Evolutionary conservation across 2,797 vertebrate genomes (phyloP), one percentile per base, ranked within the genome.

Genomic region (Manis javanica): DNA sequence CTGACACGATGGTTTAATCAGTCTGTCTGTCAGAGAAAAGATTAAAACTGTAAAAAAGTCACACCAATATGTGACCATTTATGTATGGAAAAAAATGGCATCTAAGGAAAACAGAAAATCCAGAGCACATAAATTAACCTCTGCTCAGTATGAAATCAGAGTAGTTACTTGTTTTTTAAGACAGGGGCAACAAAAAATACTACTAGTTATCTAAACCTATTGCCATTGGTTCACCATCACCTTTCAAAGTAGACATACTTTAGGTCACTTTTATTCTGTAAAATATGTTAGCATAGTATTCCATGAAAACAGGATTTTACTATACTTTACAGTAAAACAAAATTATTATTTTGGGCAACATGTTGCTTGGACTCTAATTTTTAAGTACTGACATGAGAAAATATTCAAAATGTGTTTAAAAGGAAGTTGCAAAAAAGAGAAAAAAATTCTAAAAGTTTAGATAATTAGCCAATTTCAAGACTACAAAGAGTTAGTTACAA

Each of bases 401-500:
- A 64, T 77, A 53, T 29, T 78, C 9, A 64, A 91, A 96, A 71
- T 82, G 34, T 59, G 29, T 66, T 85, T 68, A 72, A 90, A 96
- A 0, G 79, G 19, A 66, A 72, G 26, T 53, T 66, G 4, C 2
- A 34, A 66, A 84, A 86, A 69, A 42, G 21, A 18, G 31, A 59
- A 18, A 23, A 37, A 10, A 0, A 7, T 89, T 88, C 29, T 9
- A 53, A 64, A 69, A 84, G 21, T 74, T 42, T n/a, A 39, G 10
- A 82, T 42, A 79, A 42, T 39, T 15, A 51, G 51, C 2, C n/a
- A 53, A 24, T 77, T 63, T 69, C 37, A 77, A 63, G 51, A 78
- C 26, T 11, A 21, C 11, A 53, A 2, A 26, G 9, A 34, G 34
- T 77, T 69, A 46, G 42, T 46, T 46, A 69, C 7, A 51, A 75